phyloP scores from a whole-genome alignment of 2,888 invertebrate species.

The Dicranocentrus wangi region DNA sequence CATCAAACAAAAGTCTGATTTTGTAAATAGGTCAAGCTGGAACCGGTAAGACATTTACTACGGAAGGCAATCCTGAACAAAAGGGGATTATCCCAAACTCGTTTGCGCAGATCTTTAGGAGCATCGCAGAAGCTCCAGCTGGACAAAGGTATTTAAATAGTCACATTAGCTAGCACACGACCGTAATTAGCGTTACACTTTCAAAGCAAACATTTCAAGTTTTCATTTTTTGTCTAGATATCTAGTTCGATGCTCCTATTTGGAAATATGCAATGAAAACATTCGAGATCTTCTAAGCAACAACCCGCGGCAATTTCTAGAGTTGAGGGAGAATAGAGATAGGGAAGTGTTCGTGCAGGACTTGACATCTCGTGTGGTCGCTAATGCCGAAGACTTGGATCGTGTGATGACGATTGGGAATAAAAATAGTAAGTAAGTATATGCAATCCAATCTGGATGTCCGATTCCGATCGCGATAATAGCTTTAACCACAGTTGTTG shows the following conservation, averaged over 20 bases:
- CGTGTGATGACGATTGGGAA: slow-evolving; percentile 97
- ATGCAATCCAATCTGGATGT: too few species aligned
- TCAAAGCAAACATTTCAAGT: too few species aligned
- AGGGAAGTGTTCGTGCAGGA: slow-evolving; percentile 99
- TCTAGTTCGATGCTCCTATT: slow-evolving; percentile 97
- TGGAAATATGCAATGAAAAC: slow-evolving; percentile 99
- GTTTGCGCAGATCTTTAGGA: slow-evolving; percentile 98
- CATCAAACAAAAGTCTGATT: too few species aligned
- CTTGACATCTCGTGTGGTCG: slow-evolving; percentile 96
- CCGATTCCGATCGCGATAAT: too few species aligned
- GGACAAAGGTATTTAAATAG: slow-evolving; percentile 81
- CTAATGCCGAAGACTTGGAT: slow-evolving; percentile 95
- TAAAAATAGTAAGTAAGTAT: slow-evolving; percentile 85
- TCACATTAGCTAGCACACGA: too few species aligned
- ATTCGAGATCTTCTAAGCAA: slow-evolving; percentile 94
- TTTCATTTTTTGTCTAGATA: too few species aligned
- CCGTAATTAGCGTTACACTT: too few species aligned
- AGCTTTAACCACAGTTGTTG: too few species aligned
- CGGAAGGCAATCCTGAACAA: slow-evolving; percentile 96
- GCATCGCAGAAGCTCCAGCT: slow-evolving; percentile 94
- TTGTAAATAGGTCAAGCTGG: slow-evolving; percentile 82
- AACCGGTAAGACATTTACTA: slow-evolving; percentile 98
- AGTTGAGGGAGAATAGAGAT: slow-evolving; percentile 83
- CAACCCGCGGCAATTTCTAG: slow-evolving; percentile 91
- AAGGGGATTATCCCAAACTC: slow-evolving; percentile 98